Evolutionary conservation across 2,888 invertebrate species (phyloP), one percentile per base, ranked within the genome.

Genomic region (Leptura quadrifasciata): DNA sequence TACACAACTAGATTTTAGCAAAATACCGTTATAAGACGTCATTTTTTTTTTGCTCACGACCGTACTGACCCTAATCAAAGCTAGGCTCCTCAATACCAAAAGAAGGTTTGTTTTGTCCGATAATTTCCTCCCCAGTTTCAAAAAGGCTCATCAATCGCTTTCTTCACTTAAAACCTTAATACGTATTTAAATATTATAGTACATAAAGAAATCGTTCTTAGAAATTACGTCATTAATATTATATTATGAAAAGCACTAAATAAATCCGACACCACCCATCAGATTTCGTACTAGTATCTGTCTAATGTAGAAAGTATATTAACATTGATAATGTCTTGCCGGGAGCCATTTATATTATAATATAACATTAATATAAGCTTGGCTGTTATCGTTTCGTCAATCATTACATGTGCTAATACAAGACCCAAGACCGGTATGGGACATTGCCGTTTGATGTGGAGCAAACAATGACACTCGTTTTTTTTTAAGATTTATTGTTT

Each of bases 231-330:
- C 63, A 63, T 21, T 20, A 39, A 39, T 10, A 63, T 39, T 20
- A 18, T 10, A 17, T 47, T 47, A 47, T 12, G 12, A 39, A 39
- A 39, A 15, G 47, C 12, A 47, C 47, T 47, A 47, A 47, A 47
- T 47, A 39, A 17, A 27, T 35, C 9, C 39, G 63, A 63, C 35
- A 39, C 39, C 63, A 63, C 63, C 63, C 63, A 63, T 63, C 63
- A 63, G 39, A 15, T 39, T 2, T 17, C 18, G 9, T 31, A 35
- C 31, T 8, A 27, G 17, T 61, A 31, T 35, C 15, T 61, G 27
- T 61, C 24, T 31, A 61, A 39, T 35, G 63, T 63, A 63, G 63
- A 63, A 63, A 63, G 63, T 63, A 63, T 39, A 63, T 39, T 63
- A 61, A 63, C 35, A 63, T 63, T 63, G 63, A 63, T 63, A 63